Evolutionary conservation across 2,113 vertebrate species (phyloP).

Genomic region (Chroicocephalus ridibundus): DNA sequence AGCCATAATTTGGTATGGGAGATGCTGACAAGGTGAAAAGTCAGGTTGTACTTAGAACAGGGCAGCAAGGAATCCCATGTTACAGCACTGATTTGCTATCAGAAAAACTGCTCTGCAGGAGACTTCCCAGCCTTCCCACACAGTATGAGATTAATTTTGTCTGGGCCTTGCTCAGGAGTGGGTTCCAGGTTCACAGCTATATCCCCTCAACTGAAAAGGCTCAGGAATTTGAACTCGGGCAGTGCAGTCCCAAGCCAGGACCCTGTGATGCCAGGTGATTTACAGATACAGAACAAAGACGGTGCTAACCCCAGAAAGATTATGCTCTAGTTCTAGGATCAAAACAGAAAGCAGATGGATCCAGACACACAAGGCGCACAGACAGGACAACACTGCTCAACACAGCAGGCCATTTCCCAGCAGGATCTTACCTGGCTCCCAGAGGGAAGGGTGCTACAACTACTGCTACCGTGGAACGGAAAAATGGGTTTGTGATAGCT

Average conservation of each 20-base stretch:
- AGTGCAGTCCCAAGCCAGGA: conserved; percentile 9
- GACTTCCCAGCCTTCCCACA: background rate
- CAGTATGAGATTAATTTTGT: background rate
- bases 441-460: conserved; percentile 17
- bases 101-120: background rate
- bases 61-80: background rate
- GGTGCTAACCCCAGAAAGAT: background rate
- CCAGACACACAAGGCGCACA: conserved; percentile 22
- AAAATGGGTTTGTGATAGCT: background rate
- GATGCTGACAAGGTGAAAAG: background rate
- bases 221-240: background rate
- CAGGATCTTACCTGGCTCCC: conserved; percentile 49
- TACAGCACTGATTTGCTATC: background rate
- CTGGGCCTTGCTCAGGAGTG: background rate
- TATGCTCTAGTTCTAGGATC: background rate
- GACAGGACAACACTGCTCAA: conserved; percentile 51
- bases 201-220: background rate
- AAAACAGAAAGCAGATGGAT: conserved; percentile 54
- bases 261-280: background rate
- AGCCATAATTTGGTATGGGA: background rate
- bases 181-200: conserved; percentile 16
- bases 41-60: background rate
- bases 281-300: background rate
- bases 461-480: conserved; percentile 29
- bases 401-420: conserved; percentile 32